phyloP scores from a whole-genome alignment of 1,140 invertebrate genomes.

The Mactra quadrangularis region DNA sequence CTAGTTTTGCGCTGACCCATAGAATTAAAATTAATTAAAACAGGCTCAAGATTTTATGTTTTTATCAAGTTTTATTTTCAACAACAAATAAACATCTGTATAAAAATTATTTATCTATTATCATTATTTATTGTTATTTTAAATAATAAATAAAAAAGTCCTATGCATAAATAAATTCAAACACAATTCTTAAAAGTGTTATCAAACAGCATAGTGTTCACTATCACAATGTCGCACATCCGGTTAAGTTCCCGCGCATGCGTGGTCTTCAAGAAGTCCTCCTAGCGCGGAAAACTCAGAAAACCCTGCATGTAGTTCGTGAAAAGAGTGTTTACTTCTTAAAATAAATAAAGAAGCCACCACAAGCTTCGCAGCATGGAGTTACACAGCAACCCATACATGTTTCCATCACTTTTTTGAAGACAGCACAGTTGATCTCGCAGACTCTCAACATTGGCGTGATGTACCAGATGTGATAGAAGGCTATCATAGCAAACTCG shows the following conservation, averaged over 20 bases:
- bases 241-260: not conserved
- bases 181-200: too few species aligned
- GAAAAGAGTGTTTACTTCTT: conserved; percentile 23
- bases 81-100: too few species aligned
- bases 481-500: conserved; percentile 90
- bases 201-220: not conserved
- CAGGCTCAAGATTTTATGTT: too few species aligned
- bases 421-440: conserved; percentile 87
- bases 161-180: too few species aligned
- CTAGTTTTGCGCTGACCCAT: too few species aligned
- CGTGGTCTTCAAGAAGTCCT: not conserved
- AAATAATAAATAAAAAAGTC: too few species aligned
- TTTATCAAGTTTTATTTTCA: too few species aligned
- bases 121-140: too few species aligned
- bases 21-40: too few species aligned
- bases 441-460: conserved; percentile 72
- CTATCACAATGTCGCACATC: not conserved
- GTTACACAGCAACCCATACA: conserved; percentile 82
- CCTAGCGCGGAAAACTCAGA: not conserved
- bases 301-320: not conserved
- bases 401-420: conserved; percentile 85
- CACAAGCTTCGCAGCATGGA: conserved; percentile 69
- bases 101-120: too few species aligned
- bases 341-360: conserved; percentile 39
- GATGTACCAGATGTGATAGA: conserved; percentile 84